Evolutionary conservation across 2,113 vertebrate genomes (phyloP), one percentile per base, ranked within the genome.

Genomic region (Andinoacara biseriatus): DNA sequence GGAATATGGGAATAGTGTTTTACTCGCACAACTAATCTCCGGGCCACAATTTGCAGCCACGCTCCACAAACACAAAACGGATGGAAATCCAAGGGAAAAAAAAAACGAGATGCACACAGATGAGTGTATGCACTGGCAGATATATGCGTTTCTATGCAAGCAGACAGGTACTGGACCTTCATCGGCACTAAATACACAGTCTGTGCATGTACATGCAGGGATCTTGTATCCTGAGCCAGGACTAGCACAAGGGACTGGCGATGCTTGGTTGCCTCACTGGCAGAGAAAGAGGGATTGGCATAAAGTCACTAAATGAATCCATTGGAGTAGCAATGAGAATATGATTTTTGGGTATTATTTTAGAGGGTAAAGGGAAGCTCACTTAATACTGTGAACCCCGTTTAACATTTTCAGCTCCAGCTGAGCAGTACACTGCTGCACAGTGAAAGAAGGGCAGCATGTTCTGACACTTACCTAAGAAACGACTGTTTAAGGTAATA

Each of bases 291-390:
- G 40, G 76, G 57, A 85, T 76, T 86, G 84, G 77, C 56, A 22
- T 61, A 56, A 82, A 18, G 33, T 60, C 63, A 82, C 17, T 80
- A 82, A 85, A 89, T 85, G 20, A 83, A 92, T 90, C 58, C 26
- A 17, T 8, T 57, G 83, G 62, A n/a, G 46, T 31, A 72, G 74
- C 62, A 89, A 75, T 86, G 59, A 77, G 22, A 81, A 59, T 65
- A 57, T 75, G 74, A 63, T 59, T 76, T 72, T 60, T 17, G 33
- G 59, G 11, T 35, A 81, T 63, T 76, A 67, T 86, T 87, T 86
- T n/a, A 56, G 62, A 54, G 18, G 8, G 24, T 22, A 40, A 80
- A 54, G 10, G n/a, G 61, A 58, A 85, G 88, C 60, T 77, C 26
- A 7, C 63, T 76, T 74, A 61, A 80, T 26, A 33, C 49, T 33